These are phyloP conservation scores for Empis livida DNA, from an alignment of 2,888 invertebrate species.

Conservation along the genomic window DNA sequence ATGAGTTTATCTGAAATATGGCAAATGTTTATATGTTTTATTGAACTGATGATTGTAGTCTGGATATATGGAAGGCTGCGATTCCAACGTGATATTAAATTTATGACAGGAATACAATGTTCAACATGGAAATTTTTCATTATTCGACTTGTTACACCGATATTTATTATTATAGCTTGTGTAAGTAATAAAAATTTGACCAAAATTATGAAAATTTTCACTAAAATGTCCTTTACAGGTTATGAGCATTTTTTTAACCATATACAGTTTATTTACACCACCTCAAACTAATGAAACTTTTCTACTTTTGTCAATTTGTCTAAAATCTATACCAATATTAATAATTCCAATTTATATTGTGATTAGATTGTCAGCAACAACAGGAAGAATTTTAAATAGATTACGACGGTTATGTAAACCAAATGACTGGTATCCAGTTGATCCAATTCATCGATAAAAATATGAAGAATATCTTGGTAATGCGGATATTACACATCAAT, in stretches of 20 bases:
- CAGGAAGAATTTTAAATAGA: slow-evolving; percentile 21
- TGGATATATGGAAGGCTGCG: slow-evolving; percentile 13
- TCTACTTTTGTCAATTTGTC: slow-evolving; percentile 7
- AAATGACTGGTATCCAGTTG: slow-evolving; percentile 31
- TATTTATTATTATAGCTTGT: slow-evolving; percentile 37
- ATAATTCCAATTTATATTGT: slow-evolving; percentile 25
- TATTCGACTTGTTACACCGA: slow-evolving; percentile 60
- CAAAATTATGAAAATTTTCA: too few species aligned
- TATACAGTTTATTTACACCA: too few species aligned
- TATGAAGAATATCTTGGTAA: slow-evolving; percentile 26
- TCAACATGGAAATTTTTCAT: slow-evolving; percentile 11
- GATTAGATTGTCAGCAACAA: slow-evolving; percentile 18
- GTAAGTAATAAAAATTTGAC: slow-evolving; percentile 16
- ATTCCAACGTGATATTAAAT: slow-evolving; percentile 12
- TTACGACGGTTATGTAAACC: slow-evolving; percentile 25
- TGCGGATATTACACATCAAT: slow-evolving; percentile 26
- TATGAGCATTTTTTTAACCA: too few species aligned
- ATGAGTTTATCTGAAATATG: slow-evolving; percentile 23
- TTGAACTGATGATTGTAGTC: slow-evolving; percentile 11
- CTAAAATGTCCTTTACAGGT: too few species aligned
- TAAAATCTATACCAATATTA: slow-evolving; percentile 21
- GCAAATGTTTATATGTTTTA: slow-evolving; percentile 62
- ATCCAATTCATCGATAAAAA: slow-evolving; percentile 22
- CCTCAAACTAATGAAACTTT: too few species aligned
- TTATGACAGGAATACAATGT: slow-evolving; percentile 9